Percentiles rank a stretch among this genome's conserved stretches.
Conservation (phyloP, 2,888 invertebrate genomes). For the Pyrochroa serraticornis region DNA sequence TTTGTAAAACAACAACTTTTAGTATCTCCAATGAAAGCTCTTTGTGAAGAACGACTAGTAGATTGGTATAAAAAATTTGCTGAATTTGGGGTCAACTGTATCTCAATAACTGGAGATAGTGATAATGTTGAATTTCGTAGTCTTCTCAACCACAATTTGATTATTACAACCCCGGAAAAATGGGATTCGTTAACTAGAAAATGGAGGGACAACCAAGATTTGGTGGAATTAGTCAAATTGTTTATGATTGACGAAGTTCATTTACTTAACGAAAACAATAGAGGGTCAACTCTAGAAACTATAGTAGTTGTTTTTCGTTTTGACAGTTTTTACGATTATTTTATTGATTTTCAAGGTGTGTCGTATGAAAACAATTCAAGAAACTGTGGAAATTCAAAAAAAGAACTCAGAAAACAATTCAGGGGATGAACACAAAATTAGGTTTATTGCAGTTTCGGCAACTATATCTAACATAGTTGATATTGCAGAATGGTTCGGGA, state of each 20-base stretch:
- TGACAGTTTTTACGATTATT: neutral
- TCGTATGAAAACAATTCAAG: constrained; percentile 78
- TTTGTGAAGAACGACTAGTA: constrained; percentile 72
- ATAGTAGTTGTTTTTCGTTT: constrained; percentile 62
- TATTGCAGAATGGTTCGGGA: constrained; percentile 73
- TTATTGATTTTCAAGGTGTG: constrained; percentile 51
- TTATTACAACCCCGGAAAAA: constrained; percentile 84
- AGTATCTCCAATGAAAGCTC: constrained; percentile 83
- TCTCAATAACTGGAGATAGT: constrained; percentile 80
- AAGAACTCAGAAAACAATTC: constrained; percentile 27
- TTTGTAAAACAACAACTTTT: constrained; percentile 1
- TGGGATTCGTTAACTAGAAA: constrained; percentile 81
- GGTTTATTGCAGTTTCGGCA: constrained; percentile 80
- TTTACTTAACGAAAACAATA: constrained; percentile 70
- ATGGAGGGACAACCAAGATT: constrained; percentile 70
- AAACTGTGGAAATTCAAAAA: constrained; percentile 17
- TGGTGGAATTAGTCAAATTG: constrained; percentile 69
- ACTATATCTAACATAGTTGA: constrained; percentile 81
- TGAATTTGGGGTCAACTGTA: constrained; percentile 66
- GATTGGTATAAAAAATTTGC: constrained; percentile 79
- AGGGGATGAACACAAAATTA: constrained; percentile 47
- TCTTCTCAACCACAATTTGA: constrained; percentile 61
- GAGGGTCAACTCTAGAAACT: constrained; percentile 80
- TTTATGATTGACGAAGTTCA: constrained; percentile 82
- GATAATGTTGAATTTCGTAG: constrained; percentile 65